Conservation (phyloP, 2,888 invertebrate genomes). For the Leucoptera coffeella region DNA sequence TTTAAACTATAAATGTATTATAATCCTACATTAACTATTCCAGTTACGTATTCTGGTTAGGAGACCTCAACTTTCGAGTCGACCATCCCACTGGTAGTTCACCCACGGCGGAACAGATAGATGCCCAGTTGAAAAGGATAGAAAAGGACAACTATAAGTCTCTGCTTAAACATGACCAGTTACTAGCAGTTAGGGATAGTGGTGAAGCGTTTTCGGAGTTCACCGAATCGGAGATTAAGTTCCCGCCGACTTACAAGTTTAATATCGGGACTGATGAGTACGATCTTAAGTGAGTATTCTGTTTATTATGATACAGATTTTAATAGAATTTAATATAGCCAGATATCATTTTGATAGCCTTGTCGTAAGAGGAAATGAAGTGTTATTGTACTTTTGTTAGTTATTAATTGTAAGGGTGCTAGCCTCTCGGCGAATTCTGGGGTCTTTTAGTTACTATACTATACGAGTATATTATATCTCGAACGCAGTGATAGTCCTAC, state of each 20-base stretch:
- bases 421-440: too few relatives aligned
- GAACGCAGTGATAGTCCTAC: too few relatives aligned
- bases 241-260: slow-evolving; percentile 87
- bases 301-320: slow-evolving; percentile 1
- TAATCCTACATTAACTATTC: too few relatives aligned
- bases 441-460: too few relatives aligned
- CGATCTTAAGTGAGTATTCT: slow-evolving; percentile 64
- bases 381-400: too few relatives aligned
- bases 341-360: too few relatives aligned
- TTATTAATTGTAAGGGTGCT: too few relatives aligned
- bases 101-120: slow-evolving; percentile 63
- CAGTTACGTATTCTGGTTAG: slow-evolving; percentile 88
- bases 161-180: slow-evolving; percentile 71
- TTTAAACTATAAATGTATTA: too few relatives aligned
- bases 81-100: slow-evolving; percentile 57
- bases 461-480: too few relatives aligned
- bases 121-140: slow-evolving; percentile 53
- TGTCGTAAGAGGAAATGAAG: too few relatives aligned
- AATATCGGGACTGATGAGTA: slow-evolving; percentile 68
- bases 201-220: slow-evolving; percentile 83
- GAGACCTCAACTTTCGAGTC: slow-evolving; percentile 83
- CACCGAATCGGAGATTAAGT: slow-evolving; percentile 64
- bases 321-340: background rate
- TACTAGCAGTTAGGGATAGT: slow-evolving; percentile 61
- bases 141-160: slow-evolving; percentile 59